Evolutionary conservation across 2,797 vertebrate genomes (phyloP), one percentile per base, ranked within the genome.

Genomic region (Pseudomugil gertrudae): DNA sequence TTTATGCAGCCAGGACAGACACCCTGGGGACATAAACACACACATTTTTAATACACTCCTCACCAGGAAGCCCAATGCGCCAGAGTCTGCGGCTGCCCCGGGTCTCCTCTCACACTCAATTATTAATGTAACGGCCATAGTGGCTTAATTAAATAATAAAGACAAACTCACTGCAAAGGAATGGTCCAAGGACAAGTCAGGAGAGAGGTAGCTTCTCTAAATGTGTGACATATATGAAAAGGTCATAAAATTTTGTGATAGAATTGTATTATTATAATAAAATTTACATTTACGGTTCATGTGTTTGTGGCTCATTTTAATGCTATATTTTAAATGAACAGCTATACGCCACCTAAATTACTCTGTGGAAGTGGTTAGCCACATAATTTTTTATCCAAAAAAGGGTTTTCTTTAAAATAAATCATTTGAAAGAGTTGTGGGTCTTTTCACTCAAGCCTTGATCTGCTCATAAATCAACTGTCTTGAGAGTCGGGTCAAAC

Each of bases 21-120:
- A 84, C 92, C 92, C 92, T 78, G 80, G 93, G 92, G 93, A 94
- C 92, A 90, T 92, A 92, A 93, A 93, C 92, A 93, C 92, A 92
- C 93, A 93, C 93, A 93, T 94, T 94, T 94, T 94, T 94, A 94
- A 94, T 94, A 93, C 92, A 94, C 93, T 94, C 91, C 87, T 90
- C 92, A 90, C 92, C 92, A 92, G 92, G 92, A 92, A 91, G 88
- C 90, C 90, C 91, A 84, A 87, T 85, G 90, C 80, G 66, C 85
- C 65, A 66, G 83, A 89, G 90, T 92, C 90, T 81, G 85, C 85
- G 88, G 91, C 90, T 84, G 85, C 88, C 86, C 88, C 36, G 85
- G 87, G 90, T 92, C 91, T 93, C 92, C 85, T 89, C 93, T 93
- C 92, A 90, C 92, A 93, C 94, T 94, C 92, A 94, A 93, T 94